phyloP scores from a whole-genome alignment of 2,888 invertebrate species.

The Meiosimyza platycephala region DNA sequence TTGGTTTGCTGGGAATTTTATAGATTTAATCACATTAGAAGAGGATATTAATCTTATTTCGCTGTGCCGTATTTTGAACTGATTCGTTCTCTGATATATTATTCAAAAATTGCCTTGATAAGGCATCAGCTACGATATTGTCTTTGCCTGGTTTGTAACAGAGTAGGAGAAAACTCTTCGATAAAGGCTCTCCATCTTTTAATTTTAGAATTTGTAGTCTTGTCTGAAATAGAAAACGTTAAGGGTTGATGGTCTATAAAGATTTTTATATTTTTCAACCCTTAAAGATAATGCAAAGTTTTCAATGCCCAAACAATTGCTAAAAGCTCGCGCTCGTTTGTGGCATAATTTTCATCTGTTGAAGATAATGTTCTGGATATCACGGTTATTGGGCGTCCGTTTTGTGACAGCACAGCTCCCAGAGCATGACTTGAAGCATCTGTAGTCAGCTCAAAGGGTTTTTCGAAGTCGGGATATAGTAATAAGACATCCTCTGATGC shows the following conservation, averaged over 20 bases:
- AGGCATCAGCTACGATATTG: slow-evolving; percentile 6
- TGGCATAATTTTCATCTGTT: slow-evolving; percentile 43
- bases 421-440: slow-evolving; percentile 34
- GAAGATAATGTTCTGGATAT: slow-evolving; percentile 30
- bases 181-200: too few relatives aligned
- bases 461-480: slow-evolving; percentile 31
- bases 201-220: background rate
- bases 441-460: slow-evolving; percentile 38
- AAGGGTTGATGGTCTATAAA: background rate
- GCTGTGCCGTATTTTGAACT: too few relatives aligned
- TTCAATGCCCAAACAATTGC: slow-evolving; percentile 45
- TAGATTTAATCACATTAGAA: too few relatives aligned
- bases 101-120: too few relatives aligned
- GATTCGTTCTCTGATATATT: too few relatives aligned
- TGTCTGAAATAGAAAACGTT: too few relatives aligned
- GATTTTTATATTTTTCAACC: slow-evolving; percentile 46
- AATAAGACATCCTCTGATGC: slow-evolving; percentile 36
- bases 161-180: too few relatives aligned
- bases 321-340: slow-evolving; percentile 35
- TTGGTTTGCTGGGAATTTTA: too few relatives aligned
- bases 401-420: slow-evolving; percentile 16
- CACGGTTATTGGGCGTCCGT: slow-evolving; percentile 40
- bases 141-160: background rate
- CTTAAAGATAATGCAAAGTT: slow-evolving; percentile 60
- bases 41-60: too few relatives aligned